phyloP scores from a whole-genome alignment of 1,140 invertebrate genomes.

The Macrotrachela quadricornifera region DNA sequence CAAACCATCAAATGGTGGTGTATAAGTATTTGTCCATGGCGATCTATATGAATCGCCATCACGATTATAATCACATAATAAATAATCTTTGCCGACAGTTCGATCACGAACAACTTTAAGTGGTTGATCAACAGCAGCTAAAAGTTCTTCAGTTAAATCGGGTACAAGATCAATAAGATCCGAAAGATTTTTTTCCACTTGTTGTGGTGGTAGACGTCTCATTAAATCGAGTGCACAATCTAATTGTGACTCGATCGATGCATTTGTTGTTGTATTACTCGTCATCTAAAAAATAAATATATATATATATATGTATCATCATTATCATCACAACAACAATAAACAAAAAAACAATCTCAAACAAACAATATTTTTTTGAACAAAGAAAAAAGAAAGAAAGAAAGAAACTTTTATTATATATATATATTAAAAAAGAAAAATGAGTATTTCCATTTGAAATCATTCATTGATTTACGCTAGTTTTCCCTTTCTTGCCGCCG shows the following conservation, averaged over 20 bases:
- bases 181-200: constrained; percentile 45
- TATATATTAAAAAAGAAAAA: too few relatives aligned
- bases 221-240: constrained; percentile 96
- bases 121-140: constrained; percentile 93
- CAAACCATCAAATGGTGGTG: constrained; percentile 66
- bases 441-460: too few relatives aligned
- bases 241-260: constrained; percentile 72
- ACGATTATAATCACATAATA: constrained; percentile 94
- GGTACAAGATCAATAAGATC: constrained; percentile 43
- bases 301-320: too few relatives aligned
- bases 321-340: too few relatives aligned
- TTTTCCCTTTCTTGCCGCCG: too few relatives aligned
- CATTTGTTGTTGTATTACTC: too few relatives aligned
- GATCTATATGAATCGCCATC: constrained; percentile 98
- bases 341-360: too few relatives aligned
- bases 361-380: too few relatives aligned
- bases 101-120: constrained; percentile 81
- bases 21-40: constrained; percentile 96
- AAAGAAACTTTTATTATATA: too few relatives aligned
- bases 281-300: too few relatives aligned
- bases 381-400: too few relatives aligned
- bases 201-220: constrained; percentile 88
- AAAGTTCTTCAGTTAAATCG: constrained; percentile 74
- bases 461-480: too few relatives aligned
- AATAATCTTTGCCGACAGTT: constrained; percentile 77